phyloP scores from a whole-genome alignment of 2,797 vertebrate genomes.

The Macroramphosus scolopax region DNA sequence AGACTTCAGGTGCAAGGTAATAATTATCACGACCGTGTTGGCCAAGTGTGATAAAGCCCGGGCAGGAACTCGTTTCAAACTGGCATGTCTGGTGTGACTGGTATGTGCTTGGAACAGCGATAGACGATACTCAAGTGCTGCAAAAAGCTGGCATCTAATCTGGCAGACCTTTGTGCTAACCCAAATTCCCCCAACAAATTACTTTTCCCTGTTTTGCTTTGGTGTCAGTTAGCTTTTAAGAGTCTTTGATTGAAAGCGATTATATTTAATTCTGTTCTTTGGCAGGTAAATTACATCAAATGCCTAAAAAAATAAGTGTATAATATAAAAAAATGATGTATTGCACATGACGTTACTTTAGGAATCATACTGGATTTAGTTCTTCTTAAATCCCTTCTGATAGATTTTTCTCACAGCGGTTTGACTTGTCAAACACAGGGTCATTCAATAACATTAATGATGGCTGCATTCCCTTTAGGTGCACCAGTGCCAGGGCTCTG shows the following conservation, averaged over 20 bases:
- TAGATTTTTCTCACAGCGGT: slow-evolving; percentile 23
- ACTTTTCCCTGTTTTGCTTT: slow-evolving; percentile 19
- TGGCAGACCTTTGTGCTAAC: slow-evolving; percentile 31
- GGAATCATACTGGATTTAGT: slow-evolving; percentile 10
- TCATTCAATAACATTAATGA: slow-evolving; percentile 38
- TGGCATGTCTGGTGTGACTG: slow-evolving; percentile 42
- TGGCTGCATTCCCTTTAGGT: slow-evolving; percentile 37
- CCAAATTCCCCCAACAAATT: slow-evolving; percentile 30
- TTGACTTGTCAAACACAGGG: slow-evolving; percentile 29
- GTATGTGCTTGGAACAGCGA: slow-evolving; percentile 57
- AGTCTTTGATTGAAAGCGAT: slow-evolving; percentile 28
- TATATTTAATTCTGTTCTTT: slow-evolving; percentile 33
- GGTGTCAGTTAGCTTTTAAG: slow-evolving; percentile 26
- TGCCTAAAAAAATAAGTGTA: slow-evolving; percentile 10
- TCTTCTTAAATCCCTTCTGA: slow-evolving; percentile 29
- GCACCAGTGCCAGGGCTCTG: slow-evolving; percentile 31
- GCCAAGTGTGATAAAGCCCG: slow-evolving; percentile 42
- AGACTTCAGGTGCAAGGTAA: slow-evolving; percentile 65
- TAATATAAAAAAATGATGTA: slow-evolving; percentile 29
- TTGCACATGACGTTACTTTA: slow-evolving; percentile 6
- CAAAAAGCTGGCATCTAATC: slow-evolving; percentile 56
- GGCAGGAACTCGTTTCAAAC: slow-evolving; percentile 31
- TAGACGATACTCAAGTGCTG: slow-evolving; percentile 53
- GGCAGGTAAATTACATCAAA: slow-evolving; percentile 22
- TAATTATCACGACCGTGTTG: slow-evolving; percentile 24